Percentiles rank a stretch among this genome's conserved stretches.
Evolutionary conservation across 2,797 vertebrate species (phyloP).

Genomic region (Urosaurus nigricauda): DNA sequence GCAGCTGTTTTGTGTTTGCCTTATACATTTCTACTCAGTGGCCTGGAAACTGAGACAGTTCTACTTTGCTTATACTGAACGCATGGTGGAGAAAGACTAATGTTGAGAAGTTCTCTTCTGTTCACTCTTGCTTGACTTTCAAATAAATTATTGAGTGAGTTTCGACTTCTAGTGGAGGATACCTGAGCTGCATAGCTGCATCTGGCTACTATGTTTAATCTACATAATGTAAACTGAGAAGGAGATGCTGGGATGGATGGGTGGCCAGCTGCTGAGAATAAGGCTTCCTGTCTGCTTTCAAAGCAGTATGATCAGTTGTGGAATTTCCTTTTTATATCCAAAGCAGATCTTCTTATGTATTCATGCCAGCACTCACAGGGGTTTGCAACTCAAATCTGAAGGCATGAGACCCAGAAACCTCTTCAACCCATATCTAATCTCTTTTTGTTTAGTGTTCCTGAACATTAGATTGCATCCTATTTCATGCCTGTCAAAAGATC

Average conservation of each 20-base stretch:
- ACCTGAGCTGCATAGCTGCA: slow-evolving; percentile 45
- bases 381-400: neutral
- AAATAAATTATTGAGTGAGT: slow-evolving; percentile 70
- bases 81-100: neutral
- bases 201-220: slow-evolving; percentile 50
- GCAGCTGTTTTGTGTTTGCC: neutral
- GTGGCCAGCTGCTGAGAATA: slow-evolving; percentile 18
- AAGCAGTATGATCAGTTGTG: neutral
- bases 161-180: slow-evolving; percentile 51
- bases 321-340: neutral
- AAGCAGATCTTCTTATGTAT: neutral
- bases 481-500: neutral
- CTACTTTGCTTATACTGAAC: neutral
- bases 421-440: neutral
- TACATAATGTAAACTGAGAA: slow-evolving; percentile 49
- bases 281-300: slow-evolving; percentile 16
- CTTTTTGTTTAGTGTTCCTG: neutral
- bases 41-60: slow-evolving; percentile 5
- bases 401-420: neutral
- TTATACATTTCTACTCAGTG: neutral
- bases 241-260: slow-evolving; percentile 3
- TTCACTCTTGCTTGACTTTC: slow-evolving; percentile 33
- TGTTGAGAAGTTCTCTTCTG: slow-evolving; percentile 39
- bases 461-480: neutral
- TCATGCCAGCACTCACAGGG: neutral